These are phyloP conservation scores for Aphelocoma coerulescens DNA, from an alignment of 2,113 vertebrate species.

Conservation along the genomic window DNA sequence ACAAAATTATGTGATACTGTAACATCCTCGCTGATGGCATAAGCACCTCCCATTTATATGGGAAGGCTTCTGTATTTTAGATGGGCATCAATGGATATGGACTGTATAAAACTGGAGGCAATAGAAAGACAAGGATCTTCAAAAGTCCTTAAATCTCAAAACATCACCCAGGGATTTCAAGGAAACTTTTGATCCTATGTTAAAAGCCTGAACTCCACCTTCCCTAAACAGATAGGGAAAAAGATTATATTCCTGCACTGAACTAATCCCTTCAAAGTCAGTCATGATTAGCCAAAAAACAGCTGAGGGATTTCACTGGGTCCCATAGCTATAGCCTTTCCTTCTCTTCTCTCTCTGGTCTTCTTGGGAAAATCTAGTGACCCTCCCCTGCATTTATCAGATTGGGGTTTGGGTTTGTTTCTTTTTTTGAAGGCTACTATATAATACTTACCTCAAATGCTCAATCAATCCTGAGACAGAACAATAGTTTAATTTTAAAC, in stretches of 20 bases:
- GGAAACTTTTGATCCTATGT: background rate
- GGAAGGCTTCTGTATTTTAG: background rate
- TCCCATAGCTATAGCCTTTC: background rate
- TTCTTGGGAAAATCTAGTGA: background rate
- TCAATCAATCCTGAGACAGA: background rate
- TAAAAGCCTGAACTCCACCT: background rate
- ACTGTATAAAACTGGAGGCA: background rate
- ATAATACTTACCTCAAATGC: background rate
- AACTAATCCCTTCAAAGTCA: background rate
- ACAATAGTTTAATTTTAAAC: slow-evolving; percentile 7
- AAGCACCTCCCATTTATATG: background rate
- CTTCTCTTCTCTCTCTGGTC: background rate
- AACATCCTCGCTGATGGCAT: background rate
- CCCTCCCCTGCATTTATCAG: background rate
- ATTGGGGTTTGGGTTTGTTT: background rate
- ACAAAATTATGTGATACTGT: background rate
- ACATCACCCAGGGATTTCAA: background rate
- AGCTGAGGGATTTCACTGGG: background rate
- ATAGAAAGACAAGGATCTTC: background rate
- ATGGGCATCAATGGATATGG: background rate
- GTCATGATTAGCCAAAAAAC: background rate
- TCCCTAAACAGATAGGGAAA: background rate
- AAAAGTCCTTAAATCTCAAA: background rate
- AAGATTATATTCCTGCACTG: background rate
- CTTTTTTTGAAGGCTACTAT: background rate